phyloP scores from a whole-genome alignment of 92 coral and sea anemone species.

The Porites rus region DNA sequence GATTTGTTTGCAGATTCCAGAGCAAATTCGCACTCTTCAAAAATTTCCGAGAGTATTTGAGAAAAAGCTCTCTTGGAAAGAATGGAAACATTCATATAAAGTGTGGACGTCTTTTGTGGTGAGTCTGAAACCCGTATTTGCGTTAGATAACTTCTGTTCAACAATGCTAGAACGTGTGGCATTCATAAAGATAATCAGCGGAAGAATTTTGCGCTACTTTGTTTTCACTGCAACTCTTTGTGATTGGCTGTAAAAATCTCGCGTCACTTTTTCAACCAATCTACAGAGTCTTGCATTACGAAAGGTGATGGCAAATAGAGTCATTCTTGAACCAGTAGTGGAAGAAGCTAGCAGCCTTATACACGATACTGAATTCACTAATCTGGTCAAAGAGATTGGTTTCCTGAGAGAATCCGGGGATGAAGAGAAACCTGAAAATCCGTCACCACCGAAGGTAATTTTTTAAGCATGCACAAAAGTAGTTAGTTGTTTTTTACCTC shows the following conservation, averaged over 20 bases:
- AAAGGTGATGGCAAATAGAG: constrained; percentile 77
- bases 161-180: no score
- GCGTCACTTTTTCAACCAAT: no score
- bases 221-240: no score
- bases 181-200: no score
- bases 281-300: constrained; percentile 60
- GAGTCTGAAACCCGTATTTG: constrained; percentile 23
- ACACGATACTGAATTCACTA: constrained; percentile 71
- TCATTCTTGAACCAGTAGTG: constrained; percentile 71
- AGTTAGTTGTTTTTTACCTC: not conserved
- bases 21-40: constrained; percentile 65
- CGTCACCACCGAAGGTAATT: constrained; percentile 45
- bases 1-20: constrained; percentile 62
- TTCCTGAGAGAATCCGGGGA: constrained; percentile 31
- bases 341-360: constrained; percentile 69
- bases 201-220: no score
- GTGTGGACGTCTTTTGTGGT: constrained; percentile 83
- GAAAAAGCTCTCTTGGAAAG: constrained; percentile 75
- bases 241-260: no score
- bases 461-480: not conserved
- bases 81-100: constrained; percentile 81
- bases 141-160: no score
- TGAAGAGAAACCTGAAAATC: not conserved
- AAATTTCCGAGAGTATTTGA: constrained; percentile 68
- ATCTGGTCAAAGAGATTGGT: constrained; percentile 65